A percentile compares a stretch with the other conserved stretches of the same genome.
Evolutionary conservation across 2,797 vertebrate species (phyloP).

Genomic region (Oreortyx pictus): DNA sequence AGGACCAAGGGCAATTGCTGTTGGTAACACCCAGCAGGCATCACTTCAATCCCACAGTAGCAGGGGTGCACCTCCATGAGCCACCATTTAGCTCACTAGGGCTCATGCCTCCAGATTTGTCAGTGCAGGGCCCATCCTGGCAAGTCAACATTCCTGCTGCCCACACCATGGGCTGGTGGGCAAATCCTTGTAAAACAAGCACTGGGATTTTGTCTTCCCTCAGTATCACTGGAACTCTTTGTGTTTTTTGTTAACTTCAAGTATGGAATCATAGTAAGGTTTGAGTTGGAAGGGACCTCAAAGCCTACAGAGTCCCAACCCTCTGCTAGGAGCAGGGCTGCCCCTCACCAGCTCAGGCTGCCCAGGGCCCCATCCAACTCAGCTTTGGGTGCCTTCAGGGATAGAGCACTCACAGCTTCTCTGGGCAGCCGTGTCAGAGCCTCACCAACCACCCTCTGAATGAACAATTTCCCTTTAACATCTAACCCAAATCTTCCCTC

Average conservation of each 20-base stretch:
- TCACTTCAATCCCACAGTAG: neutral
- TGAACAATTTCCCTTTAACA: no score
- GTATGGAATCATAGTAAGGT: neutral
- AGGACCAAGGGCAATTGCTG: neutral
- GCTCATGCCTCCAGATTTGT: no score
- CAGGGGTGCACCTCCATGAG: neutral
- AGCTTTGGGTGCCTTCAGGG: neutral
- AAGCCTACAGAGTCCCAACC: neutral
- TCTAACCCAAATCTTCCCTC: neutral
- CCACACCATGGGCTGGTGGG: neutral
- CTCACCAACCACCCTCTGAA: no score
- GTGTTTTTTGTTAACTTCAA: neutral
- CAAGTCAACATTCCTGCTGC: neutral
- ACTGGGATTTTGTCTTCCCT: neutral
- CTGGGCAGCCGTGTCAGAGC: no score
- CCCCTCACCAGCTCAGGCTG: neutral
- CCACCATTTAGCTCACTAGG: neutral
- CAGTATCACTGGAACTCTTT: neutral
- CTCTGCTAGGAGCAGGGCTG: neutral
- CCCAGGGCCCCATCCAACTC: neutral
- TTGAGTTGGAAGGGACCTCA: neutral
- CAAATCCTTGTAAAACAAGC: neutral
- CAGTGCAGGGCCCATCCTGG: neutral
- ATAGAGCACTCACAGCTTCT: neutral
- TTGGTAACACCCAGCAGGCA: neutral